Evolutionary conservation across 2,113 vertebrate genomes (phyloP).

Genomic region (Aspiorhynchus laticeps): DNA sequence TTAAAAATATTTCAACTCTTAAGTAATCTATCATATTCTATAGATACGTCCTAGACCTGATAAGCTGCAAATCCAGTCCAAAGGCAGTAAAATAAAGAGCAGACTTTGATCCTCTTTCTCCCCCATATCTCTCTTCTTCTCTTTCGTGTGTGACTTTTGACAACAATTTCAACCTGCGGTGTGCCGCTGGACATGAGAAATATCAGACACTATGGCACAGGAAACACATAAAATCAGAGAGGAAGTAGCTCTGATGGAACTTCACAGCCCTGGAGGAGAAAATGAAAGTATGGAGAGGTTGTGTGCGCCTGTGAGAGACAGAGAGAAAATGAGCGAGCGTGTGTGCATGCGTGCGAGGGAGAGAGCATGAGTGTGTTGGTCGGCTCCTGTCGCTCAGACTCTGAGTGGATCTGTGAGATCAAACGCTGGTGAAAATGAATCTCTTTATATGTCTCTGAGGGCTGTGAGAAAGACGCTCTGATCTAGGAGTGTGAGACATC

Average conservation of each 20-base stretch:
- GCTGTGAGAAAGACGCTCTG: conserved; percentile 73
- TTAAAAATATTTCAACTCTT: neutral
- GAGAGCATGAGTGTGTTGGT: conserved; percentile 12
- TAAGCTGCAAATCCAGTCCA: conserved; percentile 11
- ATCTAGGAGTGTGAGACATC: conserved; percentile 54
- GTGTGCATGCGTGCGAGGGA: conserved; percentile 13
- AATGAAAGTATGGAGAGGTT: conserved; percentile 38
- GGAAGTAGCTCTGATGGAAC: conserved; percentile 47
- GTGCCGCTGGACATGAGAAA: conserved; percentile 60
- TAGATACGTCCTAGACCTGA: neutral
- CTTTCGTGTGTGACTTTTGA: conserved; percentile 65
- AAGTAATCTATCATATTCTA: neutral
- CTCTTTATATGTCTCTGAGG: conserved; percentile 63
- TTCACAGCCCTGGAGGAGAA: conserved; percentile 45
- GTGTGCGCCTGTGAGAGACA: conserved; percentile 24
- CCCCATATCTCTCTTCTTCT: conserved; percentile 43
- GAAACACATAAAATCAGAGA: conserved; percentile 57
- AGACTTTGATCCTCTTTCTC: conserved; percentile 60
- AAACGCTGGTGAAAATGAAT: conserved; percentile 53
- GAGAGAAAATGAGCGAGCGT: conserved; percentile 9
- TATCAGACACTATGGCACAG: conserved; percentile 57
- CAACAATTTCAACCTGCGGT: conserved; percentile 60
- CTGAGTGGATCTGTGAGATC: conserved; percentile 48
- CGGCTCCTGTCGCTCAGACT: conserved; percentile 26
- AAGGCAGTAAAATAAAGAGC: conserved; percentile 28